Conservation (phyloP, 64 coral and sea anemone genomes). For the Stylophora pistillata region DNA sequence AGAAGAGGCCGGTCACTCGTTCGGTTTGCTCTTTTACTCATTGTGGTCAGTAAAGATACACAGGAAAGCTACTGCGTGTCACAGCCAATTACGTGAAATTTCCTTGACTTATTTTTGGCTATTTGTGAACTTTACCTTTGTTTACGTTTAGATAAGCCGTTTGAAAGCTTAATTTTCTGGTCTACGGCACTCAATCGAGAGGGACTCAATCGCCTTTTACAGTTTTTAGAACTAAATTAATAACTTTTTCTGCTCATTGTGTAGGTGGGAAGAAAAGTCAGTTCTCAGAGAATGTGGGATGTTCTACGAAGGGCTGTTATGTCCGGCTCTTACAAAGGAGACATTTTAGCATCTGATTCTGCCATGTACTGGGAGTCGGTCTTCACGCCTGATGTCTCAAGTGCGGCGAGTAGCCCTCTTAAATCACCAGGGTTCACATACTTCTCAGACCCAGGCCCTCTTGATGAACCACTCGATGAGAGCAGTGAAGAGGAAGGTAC, state of each 20-base stretch:
- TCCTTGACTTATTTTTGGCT: too few species aligned
- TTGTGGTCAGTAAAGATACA: too few species aligned
- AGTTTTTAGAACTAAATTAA: not conserved
- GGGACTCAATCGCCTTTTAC: too few species aligned
- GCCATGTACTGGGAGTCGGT: slow-evolving; percentile 66
- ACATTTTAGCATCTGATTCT: slow-evolving; percentile 11
- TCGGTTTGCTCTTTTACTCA: too few species aligned
- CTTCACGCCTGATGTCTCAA: slow-evolving; percentile 41
- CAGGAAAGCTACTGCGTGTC: too few species aligned
- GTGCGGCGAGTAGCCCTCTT: slow-evolving; percentile 17
- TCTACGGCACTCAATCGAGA: too few species aligned
- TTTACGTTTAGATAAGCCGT: not conserved
- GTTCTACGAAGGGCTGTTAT: slow-evolving; percentile 23
- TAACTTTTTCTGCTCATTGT: slow-evolving; percentile 8
- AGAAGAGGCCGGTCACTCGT: too few species aligned
- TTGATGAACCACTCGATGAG: not conserved
- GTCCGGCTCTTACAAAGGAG: slow-evolving; percentile 11
- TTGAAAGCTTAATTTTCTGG: not conserved
- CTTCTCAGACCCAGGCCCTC: slow-evolving; percentile 63
- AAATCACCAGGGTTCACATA: slow-evolving; percentile 31
- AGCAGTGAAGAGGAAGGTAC: not conserved
- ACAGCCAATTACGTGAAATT: too few species aligned
- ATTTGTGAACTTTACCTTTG: not conserved
- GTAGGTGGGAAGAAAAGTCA: slow-evolving; percentile 33
- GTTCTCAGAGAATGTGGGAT: slow-evolving; percentile 47